Base-by-base conservation (phyloP, 2,888 invertebrate genomes). In the Drosophila longiperda region DNA sequence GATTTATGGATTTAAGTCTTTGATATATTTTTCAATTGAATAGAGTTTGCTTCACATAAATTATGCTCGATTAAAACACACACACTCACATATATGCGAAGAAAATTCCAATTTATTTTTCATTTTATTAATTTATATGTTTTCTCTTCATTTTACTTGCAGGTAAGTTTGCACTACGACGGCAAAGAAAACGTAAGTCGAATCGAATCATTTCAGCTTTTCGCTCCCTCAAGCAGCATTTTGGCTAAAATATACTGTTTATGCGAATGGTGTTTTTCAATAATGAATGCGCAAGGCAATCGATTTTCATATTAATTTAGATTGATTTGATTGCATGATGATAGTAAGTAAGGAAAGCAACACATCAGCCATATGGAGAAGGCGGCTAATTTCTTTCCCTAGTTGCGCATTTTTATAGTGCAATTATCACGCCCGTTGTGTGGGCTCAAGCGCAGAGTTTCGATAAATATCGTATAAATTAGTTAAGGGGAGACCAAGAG, bases 101-200 rank as follows among this genome's bases (percentile, higher is more conserved):
- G 17, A 38, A 38, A 40, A 29, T 34, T 53, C 9, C 0, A n/a
- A 12, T 54, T 29, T 23, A 26, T 38, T 57, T 8, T 63, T 29
- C 38, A 34, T 17, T 68, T 62, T 50, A 49, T 54, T 73, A 59
- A 67, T 80, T 66, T 64, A 64, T 64, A 45, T 67, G 20, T 68
- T 61, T 54, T 50, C 15, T 61, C 6, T 71, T 55, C 38, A 63
- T 73, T 69, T 62, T 73, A 33, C 63, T 90, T 90, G 59, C 80
- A 90, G 90, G 90, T 90, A 91, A 90, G 90, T 90, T 82, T 80
- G 75, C 78, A 80, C 76, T 87, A 73, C 91, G 91, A 90, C 82
- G 91, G 87, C 75, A 91, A 90, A 88, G 91, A 91, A 90, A 91
- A 91, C 90, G 90, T 90, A 90, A 90, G 90, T 90, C 57, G 54